Conservation (phyloP, 1,140 invertebrate genomes). For the Drosophila cardini region DNA sequence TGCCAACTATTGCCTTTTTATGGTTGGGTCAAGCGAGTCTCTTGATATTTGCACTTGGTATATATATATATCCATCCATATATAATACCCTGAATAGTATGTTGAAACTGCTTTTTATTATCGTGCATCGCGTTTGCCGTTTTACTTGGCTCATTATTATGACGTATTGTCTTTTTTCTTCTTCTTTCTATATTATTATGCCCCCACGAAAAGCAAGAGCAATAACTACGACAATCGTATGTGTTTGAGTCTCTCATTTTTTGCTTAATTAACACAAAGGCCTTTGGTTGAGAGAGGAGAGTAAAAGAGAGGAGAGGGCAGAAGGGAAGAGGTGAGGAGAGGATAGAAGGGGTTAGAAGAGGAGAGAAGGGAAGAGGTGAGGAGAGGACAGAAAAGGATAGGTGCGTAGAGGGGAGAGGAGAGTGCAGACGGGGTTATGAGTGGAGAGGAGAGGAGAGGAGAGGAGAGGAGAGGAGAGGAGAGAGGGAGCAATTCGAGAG, state of each 20-base stretch:
- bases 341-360: no score
- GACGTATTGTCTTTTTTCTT: conserved; percentile 35
- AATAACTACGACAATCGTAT: conserved; percentile 25
- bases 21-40: conserved; percentile 19
- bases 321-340: conserved; percentile 7
- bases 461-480: conserved; percentile 6
- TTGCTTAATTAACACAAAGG: conserved; percentile 53
- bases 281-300: conserved; percentile 2
- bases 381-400: conserved; percentile 13
- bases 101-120: conserved; percentile 43
- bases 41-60: conserved; percentile 24
- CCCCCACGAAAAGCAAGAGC: conserved; percentile 20
- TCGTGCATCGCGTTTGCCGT: conserved; percentile 38
- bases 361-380: no score
- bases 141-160: conserved; percentile 49
- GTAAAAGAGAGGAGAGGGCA: conserved; percentile 10
- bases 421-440: no score
- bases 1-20: conserved; percentile 5
- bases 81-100: conserved; percentile 10
- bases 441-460: conserved; percentile 5
- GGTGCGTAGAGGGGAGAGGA: conserved; percentile 15
- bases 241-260: conserved; percentile 40
- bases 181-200: conserved; percentile 18
- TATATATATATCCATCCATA: not conserved
- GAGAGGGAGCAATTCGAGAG: not conserved